Percentiles rank a stretch among this genome's conserved stretches.
Evolutionary conservation across 2,888 invertebrate genomes (phyloP).

Genomic region (Acleris emargana): DNA sequence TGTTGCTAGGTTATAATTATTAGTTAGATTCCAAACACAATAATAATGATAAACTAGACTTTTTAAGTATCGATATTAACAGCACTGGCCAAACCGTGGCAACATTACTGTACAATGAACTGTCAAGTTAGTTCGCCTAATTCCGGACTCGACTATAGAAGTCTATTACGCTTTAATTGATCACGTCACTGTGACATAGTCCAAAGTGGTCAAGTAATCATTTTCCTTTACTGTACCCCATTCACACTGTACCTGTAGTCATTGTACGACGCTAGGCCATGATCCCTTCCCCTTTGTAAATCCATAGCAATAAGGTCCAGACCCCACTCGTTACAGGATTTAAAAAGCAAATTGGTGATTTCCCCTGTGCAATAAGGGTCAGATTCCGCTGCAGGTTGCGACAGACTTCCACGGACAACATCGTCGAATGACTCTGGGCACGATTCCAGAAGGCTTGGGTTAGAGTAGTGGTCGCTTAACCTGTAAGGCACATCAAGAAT

Average conservation of each 20-base stretch:
- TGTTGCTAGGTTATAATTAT: too few relatives aligned
- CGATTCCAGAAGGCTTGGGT: conserved; percentile 80
- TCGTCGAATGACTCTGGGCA: conserved; percentile 77
- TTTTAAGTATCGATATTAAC: too few relatives aligned
- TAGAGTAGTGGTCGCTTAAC: conserved; percentile 82
- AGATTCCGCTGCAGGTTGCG: conserved; percentile 81
- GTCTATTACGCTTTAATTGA: too few relatives aligned
- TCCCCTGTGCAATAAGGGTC: conserved; percentile 82
- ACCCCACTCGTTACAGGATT: conserved; percentile 76
- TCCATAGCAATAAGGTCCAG: conserved; percentile 86
- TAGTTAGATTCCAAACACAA: too few relatives aligned
- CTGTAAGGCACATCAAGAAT: conserved; percentile 51
- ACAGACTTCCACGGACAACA: conserved; percentile 80
- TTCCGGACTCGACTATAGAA: too few relatives aligned
- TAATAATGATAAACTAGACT: too few relatives aligned
- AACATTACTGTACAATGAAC: too few relatives aligned
- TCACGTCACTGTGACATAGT: too few relatives aligned
- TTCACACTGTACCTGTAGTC: conserved; percentile 77
- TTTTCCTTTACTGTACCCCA: too few relatives aligned
- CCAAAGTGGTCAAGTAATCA: too few relatives aligned
- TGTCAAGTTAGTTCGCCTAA: too few relatives aligned
- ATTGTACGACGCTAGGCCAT: conserved; percentile 86
- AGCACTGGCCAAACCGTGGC: too few relatives aligned
- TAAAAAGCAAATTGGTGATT: conserved; percentile 77
- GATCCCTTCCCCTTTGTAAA: conserved; percentile 86